phyloP scores from a whole-genome alignment of 2,113 vertebrate species.

The Leucopternis melanops region DNA sequence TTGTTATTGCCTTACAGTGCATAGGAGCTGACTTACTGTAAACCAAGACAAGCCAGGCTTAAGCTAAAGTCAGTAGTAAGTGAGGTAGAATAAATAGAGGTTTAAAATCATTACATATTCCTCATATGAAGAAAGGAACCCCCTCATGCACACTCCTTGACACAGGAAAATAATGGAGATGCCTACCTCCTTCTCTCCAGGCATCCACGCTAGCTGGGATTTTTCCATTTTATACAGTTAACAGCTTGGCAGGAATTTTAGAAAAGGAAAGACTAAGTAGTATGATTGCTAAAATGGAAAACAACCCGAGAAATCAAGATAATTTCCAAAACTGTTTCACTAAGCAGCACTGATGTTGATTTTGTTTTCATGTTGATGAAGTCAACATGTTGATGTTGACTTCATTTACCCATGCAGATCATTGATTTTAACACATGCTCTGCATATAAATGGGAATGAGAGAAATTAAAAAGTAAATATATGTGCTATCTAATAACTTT shows the following conservation, averaged over 20 bases:
- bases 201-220: not conserved
- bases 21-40: not conserved
- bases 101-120: not conserved
- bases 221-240: not conserved
- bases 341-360: not conserved
- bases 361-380: not conserved
- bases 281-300: not conserved
- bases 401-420: not conserved
- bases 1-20: not conserved
- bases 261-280: not conserved
- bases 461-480: not conserved
- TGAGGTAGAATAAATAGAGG: not conserved
- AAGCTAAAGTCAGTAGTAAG: not conserved
- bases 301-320: not conserved
- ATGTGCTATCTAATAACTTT: not conserved
- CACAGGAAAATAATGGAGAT: not conserved
- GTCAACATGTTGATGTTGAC: not conserved
- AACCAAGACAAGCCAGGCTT: not conserved
- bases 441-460: not conserved
- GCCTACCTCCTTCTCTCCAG: not conserved
- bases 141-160: not conserved
- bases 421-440: not conserved
- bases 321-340: not conserved
- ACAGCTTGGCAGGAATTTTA: not conserved
- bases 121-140: not conserved